Conservation (phyloP, 2,113 vertebrate genomes). For the Hyla sarda region DNA sequence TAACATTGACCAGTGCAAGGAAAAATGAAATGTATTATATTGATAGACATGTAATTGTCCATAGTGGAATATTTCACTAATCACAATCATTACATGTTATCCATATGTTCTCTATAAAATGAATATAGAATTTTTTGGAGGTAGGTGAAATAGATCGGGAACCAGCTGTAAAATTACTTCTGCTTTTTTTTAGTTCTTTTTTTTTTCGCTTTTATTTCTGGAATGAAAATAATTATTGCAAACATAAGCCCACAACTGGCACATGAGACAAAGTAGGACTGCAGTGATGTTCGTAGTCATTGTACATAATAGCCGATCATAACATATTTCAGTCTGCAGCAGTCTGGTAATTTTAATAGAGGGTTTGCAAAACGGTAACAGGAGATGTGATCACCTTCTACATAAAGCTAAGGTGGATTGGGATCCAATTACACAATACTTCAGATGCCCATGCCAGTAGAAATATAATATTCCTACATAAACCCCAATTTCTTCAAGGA, state of each 20-base stretch:
- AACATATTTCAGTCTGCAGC: not conserved
- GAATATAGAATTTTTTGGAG: not conserved
- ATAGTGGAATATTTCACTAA: not conserved
- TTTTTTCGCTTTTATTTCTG: not conserved
- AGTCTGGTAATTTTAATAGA: not conserved
- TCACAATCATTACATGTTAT: not conserved
- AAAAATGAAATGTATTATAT: no score
- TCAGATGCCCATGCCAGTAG: constrained; percentile 4
- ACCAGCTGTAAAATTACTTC: not conserved
- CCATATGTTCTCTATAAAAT: not conserved
- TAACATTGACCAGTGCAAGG: not conserved
- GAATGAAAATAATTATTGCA: not conserved
- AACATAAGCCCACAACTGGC: no score
- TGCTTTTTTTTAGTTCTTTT: not conserved
- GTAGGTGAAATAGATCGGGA: not conserved
- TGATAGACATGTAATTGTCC: not conserved
- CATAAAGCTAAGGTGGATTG: constrained; percentile 24
- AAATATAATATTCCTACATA: constrained; percentile 51
- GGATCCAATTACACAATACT: constrained; percentile 7
- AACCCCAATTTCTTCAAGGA: constrained; percentile 32
- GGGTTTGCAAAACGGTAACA: constrained; percentile 21
- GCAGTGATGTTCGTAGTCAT: not conserved
- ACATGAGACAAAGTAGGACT: not conserved
- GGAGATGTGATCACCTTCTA: not conserved
- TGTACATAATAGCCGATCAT: not conserved